These are phyloP conservation scores for Taurulus bubalis DNA, from an alignment of 2,113 vertebrate genomes.

Conservation along the genomic window DNA sequence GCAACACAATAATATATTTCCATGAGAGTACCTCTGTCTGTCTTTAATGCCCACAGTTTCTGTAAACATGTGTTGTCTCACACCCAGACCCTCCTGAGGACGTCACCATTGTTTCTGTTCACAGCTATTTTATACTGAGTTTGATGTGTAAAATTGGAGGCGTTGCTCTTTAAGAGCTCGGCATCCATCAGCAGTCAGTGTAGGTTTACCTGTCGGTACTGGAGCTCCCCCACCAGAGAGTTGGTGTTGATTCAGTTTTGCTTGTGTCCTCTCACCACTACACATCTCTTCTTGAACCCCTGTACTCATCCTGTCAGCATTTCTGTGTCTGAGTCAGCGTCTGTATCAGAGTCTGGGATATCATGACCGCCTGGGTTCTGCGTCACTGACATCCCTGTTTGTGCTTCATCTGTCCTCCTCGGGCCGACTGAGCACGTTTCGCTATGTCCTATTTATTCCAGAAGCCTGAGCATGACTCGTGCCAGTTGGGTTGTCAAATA, in stretches of 20 bases:
- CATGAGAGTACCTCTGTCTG: background rate
- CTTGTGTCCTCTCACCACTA: constrained; percentile 21
- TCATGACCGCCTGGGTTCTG: background rate
- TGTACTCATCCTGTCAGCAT: constrained; percentile 43
- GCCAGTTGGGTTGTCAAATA: constrained; percentile 40
- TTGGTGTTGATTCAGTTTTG: constrained; percentile 40
- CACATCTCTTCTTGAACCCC: constrained; percentile 31
- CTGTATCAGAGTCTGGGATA: constrained; percentile 44
- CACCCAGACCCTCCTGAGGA: background rate
- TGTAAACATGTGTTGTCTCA: background rate
- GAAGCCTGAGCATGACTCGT: constrained; percentile 34
- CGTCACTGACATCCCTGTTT: constrained; percentile 27
- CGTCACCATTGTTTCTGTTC: background rate
- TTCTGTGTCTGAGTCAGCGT: constrained; percentile 23
- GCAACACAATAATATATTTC: background rate
- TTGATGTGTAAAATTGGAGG: background rate
- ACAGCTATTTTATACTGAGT: background rate
- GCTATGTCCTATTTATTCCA: constrained; percentile 34
- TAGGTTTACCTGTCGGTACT: background rate
- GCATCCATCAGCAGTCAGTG: background rate
- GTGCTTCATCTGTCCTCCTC: constrained; percentile 24
- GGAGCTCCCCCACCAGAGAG: background rate
- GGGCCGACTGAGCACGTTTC: constrained; percentile 39
- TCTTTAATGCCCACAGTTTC: background rate
- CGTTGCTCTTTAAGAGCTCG: constrained; percentile 8